phyloP scores from a whole-genome alignment of 1,140 invertebrate species.

The Leucophenga varia region DNA sequence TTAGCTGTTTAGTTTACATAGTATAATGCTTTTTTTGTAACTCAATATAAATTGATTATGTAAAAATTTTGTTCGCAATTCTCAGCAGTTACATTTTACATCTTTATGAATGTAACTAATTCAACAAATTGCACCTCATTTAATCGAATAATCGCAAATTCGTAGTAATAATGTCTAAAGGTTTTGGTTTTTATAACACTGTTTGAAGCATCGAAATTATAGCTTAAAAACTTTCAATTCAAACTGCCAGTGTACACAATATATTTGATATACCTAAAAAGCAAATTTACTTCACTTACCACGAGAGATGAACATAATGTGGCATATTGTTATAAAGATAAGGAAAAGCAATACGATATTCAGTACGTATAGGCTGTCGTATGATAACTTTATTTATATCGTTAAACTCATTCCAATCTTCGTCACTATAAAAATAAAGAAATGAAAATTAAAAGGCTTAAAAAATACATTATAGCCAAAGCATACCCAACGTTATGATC shows the following conservation, averaged over 20 bases:
- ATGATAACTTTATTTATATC: conserved; percentile 99
- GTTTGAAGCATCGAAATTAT: conserved; percentile 23
- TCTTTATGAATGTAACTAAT: conserved; percentile 34
- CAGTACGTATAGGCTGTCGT: conserved; percentile 95
- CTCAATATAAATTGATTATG: neutral
- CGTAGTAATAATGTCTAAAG: conserved; percentile 33
- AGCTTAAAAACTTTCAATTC: conserved; percentile 18
- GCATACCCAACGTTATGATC: conserved; percentile 91
- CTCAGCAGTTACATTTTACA: conserved; percentile 39
- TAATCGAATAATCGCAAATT: conserved; percentile 33
- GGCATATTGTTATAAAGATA: conserved; percentile 99
- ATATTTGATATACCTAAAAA: neutral
- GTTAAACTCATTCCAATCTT: conserved; percentile 99
- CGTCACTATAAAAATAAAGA: conserved; percentile 70
- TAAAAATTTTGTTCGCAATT: conserved; percentile 39
- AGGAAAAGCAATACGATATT: conserved; percentile 99
- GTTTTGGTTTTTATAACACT: conserved; percentile 32
- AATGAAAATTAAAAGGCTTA: neutral
- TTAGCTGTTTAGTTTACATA: too few relatives aligned
- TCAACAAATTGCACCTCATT: conserved; percentile 37
- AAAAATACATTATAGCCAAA: neutral
- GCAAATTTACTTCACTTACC: conserved; percentile 79
- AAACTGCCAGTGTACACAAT: conserved; percentile 23
- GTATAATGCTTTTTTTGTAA: too few relatives aligned
- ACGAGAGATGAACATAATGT: conserved; percentile 91